A percentile compares a stretch with the other conserved stretches of the same genome.
Conservation (phyloP, 2,888 invertebrate genomes). For the Nomada hirtipes region DNA sequence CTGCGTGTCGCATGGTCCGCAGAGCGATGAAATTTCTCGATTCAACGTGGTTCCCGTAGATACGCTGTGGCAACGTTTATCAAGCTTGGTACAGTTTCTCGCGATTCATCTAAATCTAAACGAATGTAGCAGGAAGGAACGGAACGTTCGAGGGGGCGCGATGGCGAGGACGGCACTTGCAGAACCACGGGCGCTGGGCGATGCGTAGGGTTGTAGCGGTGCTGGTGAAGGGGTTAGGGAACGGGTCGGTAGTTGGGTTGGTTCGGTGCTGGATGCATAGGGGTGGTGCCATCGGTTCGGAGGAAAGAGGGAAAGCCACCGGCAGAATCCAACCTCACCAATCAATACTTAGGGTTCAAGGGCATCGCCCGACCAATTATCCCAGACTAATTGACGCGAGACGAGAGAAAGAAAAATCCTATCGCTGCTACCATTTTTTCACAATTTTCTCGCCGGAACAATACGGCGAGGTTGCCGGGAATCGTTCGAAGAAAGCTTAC, state of each 20-base stretch:
- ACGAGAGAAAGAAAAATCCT: constrained; percentile 67
- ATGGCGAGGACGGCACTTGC: constrained; percentile 63
- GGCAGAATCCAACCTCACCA: constrained; percentile 81
- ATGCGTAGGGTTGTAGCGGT: constrained; percentile 53
- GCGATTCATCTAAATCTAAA: constrained; percentile 36
- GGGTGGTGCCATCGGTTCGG: constrained; percentile 74
- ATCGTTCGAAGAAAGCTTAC: not conserved
- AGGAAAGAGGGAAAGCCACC: constrained; percentile 78
- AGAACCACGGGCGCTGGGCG: constrained; percentile 66
- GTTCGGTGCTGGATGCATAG: constrained; percentile 73
- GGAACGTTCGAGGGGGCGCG: constrained; percentile 54
- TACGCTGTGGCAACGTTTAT: constrained; percentile 18
- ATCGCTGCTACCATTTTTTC: constrained; percentile 43
- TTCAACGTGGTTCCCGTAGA: constrained; percentile 30
- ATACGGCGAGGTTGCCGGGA: not conserved
- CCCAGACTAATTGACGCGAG: constrained; percentile 81
- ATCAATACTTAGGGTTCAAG: constrained; percentile 84
- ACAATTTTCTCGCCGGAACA: not conserved
- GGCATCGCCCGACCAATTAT: constrained; percentile 84
- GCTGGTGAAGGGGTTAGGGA: constrained; percentile 61
- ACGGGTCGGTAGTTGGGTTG: constrained; percentile 67
- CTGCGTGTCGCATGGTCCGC: constrained; percentile 6
- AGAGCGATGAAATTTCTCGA: constrained; percentile 66
- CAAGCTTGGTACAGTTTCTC: constrained; percentile 26
- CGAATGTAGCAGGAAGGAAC: constrained; percentile 30